Evolutionary conservation across 2,888 invertebrate species (phyloP).

Genomic region (Drosophila borborema): DNA sequence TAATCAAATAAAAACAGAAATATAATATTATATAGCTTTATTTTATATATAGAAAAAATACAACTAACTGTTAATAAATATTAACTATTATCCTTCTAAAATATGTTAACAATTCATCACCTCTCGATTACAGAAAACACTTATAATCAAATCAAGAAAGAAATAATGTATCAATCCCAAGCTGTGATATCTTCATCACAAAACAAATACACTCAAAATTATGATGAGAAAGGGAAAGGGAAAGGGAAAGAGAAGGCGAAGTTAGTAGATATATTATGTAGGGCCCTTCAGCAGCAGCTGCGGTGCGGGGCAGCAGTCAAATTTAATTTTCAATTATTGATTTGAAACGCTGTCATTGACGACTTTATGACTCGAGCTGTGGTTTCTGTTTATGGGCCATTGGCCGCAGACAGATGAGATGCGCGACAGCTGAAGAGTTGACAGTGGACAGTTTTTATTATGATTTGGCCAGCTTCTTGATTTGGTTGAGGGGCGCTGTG

Average conservation of each 20-base stretch:
- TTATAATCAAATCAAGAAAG: not conserved
- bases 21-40: too few relatives aligned
- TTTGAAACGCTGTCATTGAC: constrained; percentile 72
- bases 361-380: constrained; percentile 70
- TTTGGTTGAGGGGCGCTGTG: constrained; percentile 45
- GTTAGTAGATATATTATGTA: constrained; percentile 35
- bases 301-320: constrained; percentile 28
- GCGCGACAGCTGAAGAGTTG: constrained; percentile 65
- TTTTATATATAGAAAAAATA: too few relatives aligned
- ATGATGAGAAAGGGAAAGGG: constrained; percentile 8
- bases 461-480: constrained; percentile 66
- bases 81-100: not conserved
- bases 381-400: constrained; percentile 60
- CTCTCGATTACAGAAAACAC: not conserved
- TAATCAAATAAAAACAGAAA: too few relatives aligned
- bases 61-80: too few relatives aligned
- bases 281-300: constrained; percentile 22
- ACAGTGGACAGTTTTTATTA: constrained; percentile 78
- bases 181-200: constrained; percentile 15
- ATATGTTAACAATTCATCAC: not conserved
- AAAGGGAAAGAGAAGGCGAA: constrained; percentile 36
- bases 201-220: constrained; percentile 14
- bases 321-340: constrained; percentile 61
- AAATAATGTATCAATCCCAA: constrained; percentile 6
- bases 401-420: constrained; percentile 30